These are phyloP conservation scores for Dicrurus megarhynchus DNA, from an alignment of 2,113 vertebrate species.

Conservation along the genomic window DNA sequence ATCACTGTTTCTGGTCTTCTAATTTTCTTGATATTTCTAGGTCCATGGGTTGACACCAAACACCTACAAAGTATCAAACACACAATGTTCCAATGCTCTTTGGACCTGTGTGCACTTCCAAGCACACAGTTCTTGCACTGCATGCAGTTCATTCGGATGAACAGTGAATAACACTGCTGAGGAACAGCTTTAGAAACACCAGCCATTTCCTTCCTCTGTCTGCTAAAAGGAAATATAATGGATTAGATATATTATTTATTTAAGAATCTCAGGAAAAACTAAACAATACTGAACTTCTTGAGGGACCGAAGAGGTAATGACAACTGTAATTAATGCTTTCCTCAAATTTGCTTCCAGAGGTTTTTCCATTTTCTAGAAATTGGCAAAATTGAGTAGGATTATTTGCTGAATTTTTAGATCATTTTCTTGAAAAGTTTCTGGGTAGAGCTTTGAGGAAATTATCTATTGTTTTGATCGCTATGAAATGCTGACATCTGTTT, in stretches of 20 bases:
- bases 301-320: neutral
- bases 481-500: neutral
- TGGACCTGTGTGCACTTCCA: neutral
- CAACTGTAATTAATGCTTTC: neutral
- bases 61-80: neutral
- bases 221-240: neutral
- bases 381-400: neutral
- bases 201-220: neutral
- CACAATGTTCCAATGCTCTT: rapidly evolving
- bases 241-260: neutral
- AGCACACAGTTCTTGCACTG: neutral
- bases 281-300: neutral
- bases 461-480: neutral
- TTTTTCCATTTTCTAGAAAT: neutral
- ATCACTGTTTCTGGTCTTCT: neutral
- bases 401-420: neutral
- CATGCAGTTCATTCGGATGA: neutral
- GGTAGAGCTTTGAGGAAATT: neutral
- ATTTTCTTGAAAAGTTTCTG: neutral
- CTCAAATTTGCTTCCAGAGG: neutral
- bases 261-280: neutral
- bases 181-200: neutral
- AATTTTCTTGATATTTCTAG: neutral
- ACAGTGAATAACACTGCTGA: neutral
- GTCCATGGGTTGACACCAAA: neutral